Evolutionary conservation across 2,113 vertebrate genomes (phyloP).

Genomic region (Odocoileus virginianus): DNA sequence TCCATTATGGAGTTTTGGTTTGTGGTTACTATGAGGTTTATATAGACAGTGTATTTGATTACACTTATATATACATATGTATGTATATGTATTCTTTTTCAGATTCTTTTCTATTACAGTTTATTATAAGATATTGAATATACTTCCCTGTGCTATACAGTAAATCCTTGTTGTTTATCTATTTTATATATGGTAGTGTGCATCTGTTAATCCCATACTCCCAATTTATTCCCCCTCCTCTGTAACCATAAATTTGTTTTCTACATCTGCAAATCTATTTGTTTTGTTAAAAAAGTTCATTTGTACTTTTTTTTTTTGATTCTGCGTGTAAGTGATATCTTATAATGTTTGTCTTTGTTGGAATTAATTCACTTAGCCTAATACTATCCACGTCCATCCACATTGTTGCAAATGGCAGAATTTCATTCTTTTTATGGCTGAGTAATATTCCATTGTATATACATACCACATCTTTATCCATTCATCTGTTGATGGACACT

Average conservation of each 20-base stretch:
- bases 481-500: background rate
- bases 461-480: background rate
- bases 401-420: background rate
- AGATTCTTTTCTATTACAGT: background rate
- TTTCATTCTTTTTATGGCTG: too few relatives aligned
- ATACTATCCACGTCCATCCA: background rate
- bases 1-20: background rate
- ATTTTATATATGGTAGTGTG: background rate
- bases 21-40: background rate
- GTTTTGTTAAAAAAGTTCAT: background rate
- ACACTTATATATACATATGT: background rate
- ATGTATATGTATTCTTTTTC: background rate
- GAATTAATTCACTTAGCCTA: background rate
- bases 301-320: background rate
- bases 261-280: background rate
- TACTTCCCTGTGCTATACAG: background rate
- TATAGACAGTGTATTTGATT: background rate
- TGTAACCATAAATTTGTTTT: background rate
- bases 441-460: too few relatives aligned
- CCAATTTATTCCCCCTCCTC: background rate
- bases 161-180: background rate
- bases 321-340: background rate
- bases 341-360: background rate
- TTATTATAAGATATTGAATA: background rate
- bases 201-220: background rate